phyloP scores from a whole-genome alignment of 2,113 vertebrate species.

The Electrona antarctica region DNA sequence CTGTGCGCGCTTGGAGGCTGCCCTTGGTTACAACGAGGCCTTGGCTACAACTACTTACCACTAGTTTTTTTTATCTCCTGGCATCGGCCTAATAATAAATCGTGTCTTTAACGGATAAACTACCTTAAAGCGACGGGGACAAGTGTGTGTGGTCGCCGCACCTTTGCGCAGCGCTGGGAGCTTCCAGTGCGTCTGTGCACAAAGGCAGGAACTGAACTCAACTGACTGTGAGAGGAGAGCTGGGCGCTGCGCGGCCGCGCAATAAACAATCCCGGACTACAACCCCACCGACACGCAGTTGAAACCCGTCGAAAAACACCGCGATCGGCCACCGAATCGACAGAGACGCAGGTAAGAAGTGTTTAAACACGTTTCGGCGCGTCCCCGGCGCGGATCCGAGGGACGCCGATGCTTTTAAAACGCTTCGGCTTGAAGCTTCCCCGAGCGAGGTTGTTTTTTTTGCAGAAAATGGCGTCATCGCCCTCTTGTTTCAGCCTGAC shows the following conservation, averaged over 20 bases:
- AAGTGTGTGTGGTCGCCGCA: constrained; percentile 61
- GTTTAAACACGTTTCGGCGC: constrained; percentile 45
- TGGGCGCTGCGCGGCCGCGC: constrained; percentile 43
- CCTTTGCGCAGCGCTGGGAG: constrained; percentile 83
- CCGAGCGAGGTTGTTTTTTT: constrained; percentile 76
- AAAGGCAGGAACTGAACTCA: constrained; percentile 80
- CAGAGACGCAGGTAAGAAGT: constrained; percentile 68
- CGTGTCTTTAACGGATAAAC: too few relatives aligned
- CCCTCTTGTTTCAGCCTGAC: constrained; percentile 79
- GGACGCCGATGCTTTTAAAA: constrained; percentile 50
- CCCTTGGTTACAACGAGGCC: too few relatives aligned
- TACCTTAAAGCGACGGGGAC: too few relatives aligned
- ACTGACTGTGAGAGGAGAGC: constrained; percentile 35
- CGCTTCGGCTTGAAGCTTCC: constrained; percentile 66
- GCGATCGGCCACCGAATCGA: constrained; percentile 4
- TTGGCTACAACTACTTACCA: too few relatives aligned
- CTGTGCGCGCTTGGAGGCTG: too few relatives aligned
- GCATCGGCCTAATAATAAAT: too few relatives aligned
- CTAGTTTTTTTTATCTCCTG: too few relatives aligned
- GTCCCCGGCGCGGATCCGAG: constrained; percentile 1
- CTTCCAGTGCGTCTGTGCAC: constrained; percentile 78
- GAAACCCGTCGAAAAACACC: constrained; percentile 29
- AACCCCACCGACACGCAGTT: constrained; percentile 39
- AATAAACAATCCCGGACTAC: constrained; percentile 27
- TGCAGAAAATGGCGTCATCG: constrained; percentile 86